Conservation (phyloP, 64 coral and sea anemone genomes). For the Dendrophyllia cribrosa region DNA sequence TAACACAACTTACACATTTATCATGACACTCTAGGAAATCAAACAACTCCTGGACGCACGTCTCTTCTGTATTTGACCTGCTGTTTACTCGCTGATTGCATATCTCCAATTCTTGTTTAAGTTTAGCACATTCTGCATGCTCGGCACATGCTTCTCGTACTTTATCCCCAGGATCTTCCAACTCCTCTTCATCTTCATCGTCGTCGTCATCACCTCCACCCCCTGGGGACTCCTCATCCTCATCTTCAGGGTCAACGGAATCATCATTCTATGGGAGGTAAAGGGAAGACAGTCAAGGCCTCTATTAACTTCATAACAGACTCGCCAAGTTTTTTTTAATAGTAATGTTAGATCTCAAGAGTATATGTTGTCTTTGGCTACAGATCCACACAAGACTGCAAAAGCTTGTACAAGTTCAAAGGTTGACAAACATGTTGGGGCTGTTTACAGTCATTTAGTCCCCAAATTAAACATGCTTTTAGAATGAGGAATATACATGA, state of each 20-base stretch:
- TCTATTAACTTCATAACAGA: too few species aligned
- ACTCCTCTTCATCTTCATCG: conserved; percentile 85
- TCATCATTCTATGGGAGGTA: conserved; percentile 54
- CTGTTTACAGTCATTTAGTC: too few species aligned
- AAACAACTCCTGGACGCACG: conserved; percentile 94
- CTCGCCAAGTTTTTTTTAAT: too few species aligned
- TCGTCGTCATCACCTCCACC: conserved; percentile 62
- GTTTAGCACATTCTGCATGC: conserved; percentile 61
- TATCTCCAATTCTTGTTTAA: conserved; percentile 55
- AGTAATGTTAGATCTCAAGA: too few species aligned
- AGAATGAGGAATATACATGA: too few species aligned
- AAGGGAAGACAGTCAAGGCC: not conserved
- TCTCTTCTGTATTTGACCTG: conserved; percentile 88
- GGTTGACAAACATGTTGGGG: too few species aligned
- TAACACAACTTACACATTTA: conserved; percentile 86
- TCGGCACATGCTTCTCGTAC: conserved; percentile 82
- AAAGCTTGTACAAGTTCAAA: too few species aligned
- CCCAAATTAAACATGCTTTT: too few species aligned
- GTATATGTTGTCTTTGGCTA: too few species aligned
- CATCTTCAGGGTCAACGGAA: conserved; percentile 77
- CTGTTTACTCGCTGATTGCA: conserved; percentile 81
- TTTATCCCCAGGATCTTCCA: conserved; percentile 81
- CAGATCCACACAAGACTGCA: too few species aligned
- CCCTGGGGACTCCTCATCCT: conserved; percentile 50
- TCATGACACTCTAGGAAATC: conserved; percentile 95